Conservation (phyloP, 2,888 invertebrate species). For the Caenorhabditis japonica region DNA sequence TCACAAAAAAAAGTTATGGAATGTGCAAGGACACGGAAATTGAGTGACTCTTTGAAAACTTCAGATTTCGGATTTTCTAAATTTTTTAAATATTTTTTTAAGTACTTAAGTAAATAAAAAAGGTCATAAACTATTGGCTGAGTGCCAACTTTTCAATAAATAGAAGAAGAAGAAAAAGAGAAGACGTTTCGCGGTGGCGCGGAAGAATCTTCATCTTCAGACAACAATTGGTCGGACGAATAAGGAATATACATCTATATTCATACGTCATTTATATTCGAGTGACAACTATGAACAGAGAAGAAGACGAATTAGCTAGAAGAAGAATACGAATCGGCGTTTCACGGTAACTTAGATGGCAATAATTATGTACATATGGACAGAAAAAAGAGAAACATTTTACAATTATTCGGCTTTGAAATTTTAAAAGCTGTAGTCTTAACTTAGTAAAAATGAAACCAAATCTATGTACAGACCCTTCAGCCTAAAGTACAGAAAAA, state of each 20-base stretch:
- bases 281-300: slow-evolving; percentile 7
- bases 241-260: slow-evolving; percentile 11
- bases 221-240: not conserved
- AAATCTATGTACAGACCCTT: too few relatives aligned
- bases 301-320: slow-evolving; percentile 37
- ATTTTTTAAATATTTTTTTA: too few relatives aligned
- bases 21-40: slow-evolving; percentile 25
- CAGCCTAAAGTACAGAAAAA: too few relatives aligned
- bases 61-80: too few relatives aligned
- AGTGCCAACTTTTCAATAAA: slow-evolving; percentile 36
- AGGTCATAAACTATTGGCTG: slow-evolving; percentile 36
- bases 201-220: slow-evolving; percentile 21
- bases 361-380: slow-evolving; percentile 32
- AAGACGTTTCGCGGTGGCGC: slow-evolving; percentile 13
- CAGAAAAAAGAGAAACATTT: too few relatives aligned
- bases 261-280: slow-evolving; percentile 31
- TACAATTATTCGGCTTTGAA: too few relatives aligned
- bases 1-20: slow-evolving; percentile 35
- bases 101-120: slow-evolving; percentile 22
- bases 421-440: too few relatives aligned
- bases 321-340: slow-evolving; percentile 25
- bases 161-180: slow-evolving; percentile 3
- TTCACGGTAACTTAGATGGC: slow-evolving; percentile 43
- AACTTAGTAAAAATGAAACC: too few relatives aligned
- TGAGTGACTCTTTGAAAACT: too few relatives aligned